A percentile compares a stretch with the other conserved stretches of the same genome.
phyloP scores from a whole-genome alignment of 2,888 invertebrate species.

The Gasteruption jaculator region DNA sequence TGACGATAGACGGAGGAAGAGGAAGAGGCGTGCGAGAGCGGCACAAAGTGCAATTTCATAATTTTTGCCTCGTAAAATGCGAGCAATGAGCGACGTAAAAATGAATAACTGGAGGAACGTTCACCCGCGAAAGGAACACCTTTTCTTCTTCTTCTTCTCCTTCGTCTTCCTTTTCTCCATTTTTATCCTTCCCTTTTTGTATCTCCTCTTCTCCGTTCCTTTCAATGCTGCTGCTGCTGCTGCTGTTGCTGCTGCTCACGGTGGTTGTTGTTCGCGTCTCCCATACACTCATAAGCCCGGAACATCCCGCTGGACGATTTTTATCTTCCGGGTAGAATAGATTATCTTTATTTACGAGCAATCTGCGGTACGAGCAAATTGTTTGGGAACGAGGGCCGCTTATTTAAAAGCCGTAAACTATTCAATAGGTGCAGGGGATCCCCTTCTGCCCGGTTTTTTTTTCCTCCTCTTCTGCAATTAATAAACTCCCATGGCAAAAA shows the following conservation, averaged over 20 bases:
- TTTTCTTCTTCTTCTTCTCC: conserved; percentile 11
- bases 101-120: conserved; percentile 49
- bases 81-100: conserved; percentile 49
- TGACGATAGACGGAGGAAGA: conserved; percentile 18
- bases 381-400: conserved; percentile 47
- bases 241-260: no score
- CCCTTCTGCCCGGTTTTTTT: conserved; percentile 5
- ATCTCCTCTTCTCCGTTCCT: conserved; percentile 7
- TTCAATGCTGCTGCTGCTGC: no score
- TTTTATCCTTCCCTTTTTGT: conserved; percentile 12
- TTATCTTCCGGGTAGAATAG: conserved; percentile 51
- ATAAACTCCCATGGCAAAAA: no score
- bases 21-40: conserved; percentile 14
- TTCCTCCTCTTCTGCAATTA: no score
- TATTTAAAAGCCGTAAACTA: conserved; percentile 51
- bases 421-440: conserved; percentile 33
- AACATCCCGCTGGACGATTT: conserved; percentile 41
- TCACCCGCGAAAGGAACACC: conserved; percentile 39
- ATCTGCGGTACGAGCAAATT: conserved; percentile 48
- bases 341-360: conserved; percentile 53
- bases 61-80: conserved; percentile 51
- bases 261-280: no score
- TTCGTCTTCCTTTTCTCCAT: conserved; percentile 13
- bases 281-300: no score
- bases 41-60: conserved; percentile 48